Base-by-base conservation (phyloP, 2,888 invertebrate species). In the Steromphala cineraria region DNA sequence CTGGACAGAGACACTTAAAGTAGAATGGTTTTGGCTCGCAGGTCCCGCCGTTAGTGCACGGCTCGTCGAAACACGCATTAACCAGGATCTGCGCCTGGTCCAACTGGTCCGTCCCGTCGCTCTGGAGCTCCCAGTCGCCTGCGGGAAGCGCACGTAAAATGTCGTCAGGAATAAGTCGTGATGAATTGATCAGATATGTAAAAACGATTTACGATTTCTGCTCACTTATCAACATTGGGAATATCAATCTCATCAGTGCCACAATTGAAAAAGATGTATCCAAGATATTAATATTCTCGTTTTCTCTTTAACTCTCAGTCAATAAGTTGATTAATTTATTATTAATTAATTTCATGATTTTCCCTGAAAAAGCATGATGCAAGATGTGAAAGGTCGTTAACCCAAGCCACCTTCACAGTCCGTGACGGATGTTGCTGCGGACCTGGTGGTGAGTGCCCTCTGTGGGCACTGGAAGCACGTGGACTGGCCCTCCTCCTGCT, bases 21-120 rank as follows among this genome's bases (percentile, higher is more conserved):
- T 78, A 78, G n/a, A 53, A 62, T 31, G 36, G 36, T 15, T 75
- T 74, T 13, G 55, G 21, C 17, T 74, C 53, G 76, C 91, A 91
- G 0, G 87, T 88, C n/a, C 90, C 94, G 7, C 93, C 93, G 79
- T 94, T 94, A 31, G 86, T 87, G 85, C 95, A 95, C 13, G 95
- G 94, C 7, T 94, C 90, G 15, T 92, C 89, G 81, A 94, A 93
- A 87, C 95, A 96, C 28, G 94, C 93, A 83, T 94, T 94, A 46
- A 92, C 90, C 17, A 77, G 40, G 2, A 84, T 40, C 31, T 85
- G 75, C 24, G 80, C 76, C 55, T 91, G 82, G 46, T 89, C 86
- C 17, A 80, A 24, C 36, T 71, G 78, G 2, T 79, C 24, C 1
- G 75, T 53, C 19, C 62, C 67, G 36, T 85, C 85, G 36, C 75